Conservation (phyloP, 1,140 invertebrate species). For the honey bee (Apis mellifera) region Amel_HAv3.1 CM009945.2:5302001-5302500, state of each 20-base stretch:
- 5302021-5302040: background rate
- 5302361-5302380: background rate
- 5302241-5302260: background rate
- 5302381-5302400: conserved; percentile 14
- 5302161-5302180: conserved; percentile 13
- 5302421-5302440: background rate
- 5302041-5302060: background rate
- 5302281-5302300: background rate
- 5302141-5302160: conserved; percentile 5
- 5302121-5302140: conserved; percentile 7
- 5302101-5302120: background rate
- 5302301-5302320: conserved; percentile 18
- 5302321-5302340: conserved; percentile 7
- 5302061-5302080: background rate
- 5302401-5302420: background rate
- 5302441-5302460: background rate
- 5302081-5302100: background rate
- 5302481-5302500: background rate
- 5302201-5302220: background rate
- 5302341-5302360: conserved; percentile 33
- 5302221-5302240: background rate
- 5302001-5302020: too few species aligned
- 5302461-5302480: too few species aligned
- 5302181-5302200: background rate
- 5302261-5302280: background rate